Percentiles rank a stretch among this genome's conserved stretches.
Conservation (phyloP, 1,140 invertebrate species). For the Archegozetes longisetosus region DNA sequence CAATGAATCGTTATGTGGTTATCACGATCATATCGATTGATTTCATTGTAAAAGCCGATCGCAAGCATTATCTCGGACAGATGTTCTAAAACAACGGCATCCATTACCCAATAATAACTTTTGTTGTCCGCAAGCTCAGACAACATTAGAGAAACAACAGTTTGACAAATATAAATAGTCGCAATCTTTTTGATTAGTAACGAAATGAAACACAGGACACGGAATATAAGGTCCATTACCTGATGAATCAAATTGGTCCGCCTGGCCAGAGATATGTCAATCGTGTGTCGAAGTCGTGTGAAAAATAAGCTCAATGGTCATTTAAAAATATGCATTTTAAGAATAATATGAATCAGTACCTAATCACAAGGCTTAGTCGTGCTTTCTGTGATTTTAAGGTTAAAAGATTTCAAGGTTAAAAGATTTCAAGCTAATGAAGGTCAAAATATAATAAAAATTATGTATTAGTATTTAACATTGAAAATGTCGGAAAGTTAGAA, state of each 20-base stretch:
- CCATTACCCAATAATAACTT: conserved; percentile 18
- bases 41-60: conserved; percentile 31
- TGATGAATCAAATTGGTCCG: conserved; percentile 15
- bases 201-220: conserved; percentile 40
- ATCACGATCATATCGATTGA: conserved; percentile 20
- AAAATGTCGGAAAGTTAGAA: too few species aligned
- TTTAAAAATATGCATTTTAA: too few species aligned
- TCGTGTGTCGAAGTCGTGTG: conserved; percentile 19
- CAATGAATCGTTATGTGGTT: background rate
- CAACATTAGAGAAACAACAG: conserved; percentile 19
- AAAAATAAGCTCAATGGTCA: too few species aligned
- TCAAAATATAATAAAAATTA: too few species aligned
- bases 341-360: too few species aligned
- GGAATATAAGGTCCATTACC: conserved; percentile 38
- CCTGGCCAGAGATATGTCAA: conserved; percentile 13
- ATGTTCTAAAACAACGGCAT: conserved; percentile 20
- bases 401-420: too few species aligned
- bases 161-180: conserved; percentile 22
- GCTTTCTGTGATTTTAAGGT: too few species aligned
- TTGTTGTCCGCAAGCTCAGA: conserved; percentile 19
- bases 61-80: conserved; percentile 32
- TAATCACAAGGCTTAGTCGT: background rate
- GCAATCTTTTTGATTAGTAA: conserved; percentile 40
- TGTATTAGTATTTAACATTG: too few species aligned
- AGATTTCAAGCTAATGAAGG: too few species aligned